phyloP scores from a whole-genome alignment of 2,888 invertebrate genomes.

The Epinotia demarniana region DNA sequence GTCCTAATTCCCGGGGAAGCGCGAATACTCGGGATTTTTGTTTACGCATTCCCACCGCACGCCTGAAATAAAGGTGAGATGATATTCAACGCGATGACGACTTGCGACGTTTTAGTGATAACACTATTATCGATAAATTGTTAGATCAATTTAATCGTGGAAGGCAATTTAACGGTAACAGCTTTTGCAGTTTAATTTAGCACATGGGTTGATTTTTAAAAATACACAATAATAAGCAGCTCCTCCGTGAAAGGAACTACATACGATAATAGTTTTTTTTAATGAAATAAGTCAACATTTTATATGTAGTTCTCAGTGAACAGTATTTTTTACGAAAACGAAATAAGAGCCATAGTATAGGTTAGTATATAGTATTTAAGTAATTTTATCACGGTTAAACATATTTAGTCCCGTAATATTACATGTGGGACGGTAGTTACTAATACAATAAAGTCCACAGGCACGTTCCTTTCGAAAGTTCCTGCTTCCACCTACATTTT shows the following conservation, averaged over 20 bases:
- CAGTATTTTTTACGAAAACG: too few species aligned
- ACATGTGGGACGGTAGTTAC: neutral
- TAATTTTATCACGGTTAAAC: neutral
- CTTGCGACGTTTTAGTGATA: conserved; percentile 48
- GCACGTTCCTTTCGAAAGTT: conserved; percentile 33
- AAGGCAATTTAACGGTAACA: neutral
- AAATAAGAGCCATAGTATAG: too few species aligned
- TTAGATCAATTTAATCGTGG: neutral
- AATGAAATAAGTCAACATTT: too few species aligned
- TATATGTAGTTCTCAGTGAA: too few species aligned
- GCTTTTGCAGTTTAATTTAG: neutral
- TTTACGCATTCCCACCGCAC: conserved; percentile 64
- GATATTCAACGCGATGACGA: conserved; percentile 52
- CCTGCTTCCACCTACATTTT: conserved; percentile 42
- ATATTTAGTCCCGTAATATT: neutral
- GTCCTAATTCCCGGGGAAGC: conserved; percentile 56
- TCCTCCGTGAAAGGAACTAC: neutral
- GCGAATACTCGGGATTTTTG: conserved; percentile 63
- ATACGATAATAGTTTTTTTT: too few species aligned
- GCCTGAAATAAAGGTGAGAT: conserved; percentile 62
- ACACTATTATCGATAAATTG: conserved; percentile 26
- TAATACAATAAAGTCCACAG: conserved; percentile 11
- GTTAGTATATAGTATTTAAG: neutral
- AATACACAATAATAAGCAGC: too few species aligned
- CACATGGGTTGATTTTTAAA: neutral